These are phyloP conservation scores for Ciconia maguari DNA, from an alignment of 2,113 vertebrate species.

Conservation along the genomic window DNA sequence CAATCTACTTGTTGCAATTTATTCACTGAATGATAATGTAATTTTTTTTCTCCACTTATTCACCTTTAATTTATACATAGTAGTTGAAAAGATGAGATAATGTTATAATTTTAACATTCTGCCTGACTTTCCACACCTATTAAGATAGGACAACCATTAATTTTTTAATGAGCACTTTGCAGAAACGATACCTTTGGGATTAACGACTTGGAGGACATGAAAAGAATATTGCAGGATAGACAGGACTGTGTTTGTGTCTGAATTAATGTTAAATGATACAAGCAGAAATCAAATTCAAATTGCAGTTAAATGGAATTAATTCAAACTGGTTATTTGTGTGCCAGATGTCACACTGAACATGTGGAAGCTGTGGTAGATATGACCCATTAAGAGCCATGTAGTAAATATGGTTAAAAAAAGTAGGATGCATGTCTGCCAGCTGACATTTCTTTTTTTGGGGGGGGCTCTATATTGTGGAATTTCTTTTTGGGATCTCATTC, in stretches of 20 bases:
- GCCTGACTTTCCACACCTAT: neutral
- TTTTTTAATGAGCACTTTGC: neutral
- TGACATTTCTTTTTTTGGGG: neutral
- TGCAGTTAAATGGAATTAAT: neutral
- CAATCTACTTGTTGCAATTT: neutral
- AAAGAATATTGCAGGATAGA: neutral
- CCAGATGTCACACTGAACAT: neutral
- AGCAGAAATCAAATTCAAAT: neutral
- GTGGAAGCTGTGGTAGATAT: neutral
- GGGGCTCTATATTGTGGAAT: neutral
- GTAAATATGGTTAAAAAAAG: neutral
- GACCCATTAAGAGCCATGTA: neutral
- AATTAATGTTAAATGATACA: neutral
- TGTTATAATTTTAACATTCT: neutral
- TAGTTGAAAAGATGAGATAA: neutral
- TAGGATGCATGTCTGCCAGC: neutral
- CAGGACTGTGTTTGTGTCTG: neutral
- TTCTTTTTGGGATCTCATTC: neutral
- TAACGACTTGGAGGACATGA: neutral
- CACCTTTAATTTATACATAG: neutral
- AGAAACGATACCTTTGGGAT: neutral
- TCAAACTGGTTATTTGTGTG: neutral
- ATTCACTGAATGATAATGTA: neutral
- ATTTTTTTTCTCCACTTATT: neutral
- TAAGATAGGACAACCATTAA: neutral